A percentile compares a stretch with the other conserved stretches of the same genome.
These are phyloP conservation scores for Discoglossus pictus DNA, from an alignment of 2,797 vertebrate genomes.

Conservation along the genomic window DNA sequence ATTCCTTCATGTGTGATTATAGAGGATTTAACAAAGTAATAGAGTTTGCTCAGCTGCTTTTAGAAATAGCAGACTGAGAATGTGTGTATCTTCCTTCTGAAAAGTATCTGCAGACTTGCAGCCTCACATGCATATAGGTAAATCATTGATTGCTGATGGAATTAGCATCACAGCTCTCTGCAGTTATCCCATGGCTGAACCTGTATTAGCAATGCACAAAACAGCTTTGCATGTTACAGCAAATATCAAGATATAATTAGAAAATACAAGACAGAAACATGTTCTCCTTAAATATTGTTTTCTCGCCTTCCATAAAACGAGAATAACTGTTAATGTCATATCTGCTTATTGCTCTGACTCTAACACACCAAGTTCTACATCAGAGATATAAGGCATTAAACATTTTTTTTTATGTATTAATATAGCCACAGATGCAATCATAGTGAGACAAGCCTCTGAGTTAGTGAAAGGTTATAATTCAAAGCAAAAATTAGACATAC, in stretches of 20 bases:
- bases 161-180: too few relatives aligned
- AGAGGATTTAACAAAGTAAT: constrained; percentile 44
- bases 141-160: too few relatives aligned
- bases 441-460: too few relatives aligned
- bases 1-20: constrained; percentile 52
- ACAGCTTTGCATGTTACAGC: constrained; percentile 30
- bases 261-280: neutral
- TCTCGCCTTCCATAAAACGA: constrained; percentile 2
- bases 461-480: too few relatives aligned
- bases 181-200: too few relatives aligned
- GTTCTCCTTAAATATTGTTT: neutral
- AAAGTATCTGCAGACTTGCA: neutral
- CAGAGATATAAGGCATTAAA: too few relatives aligned
- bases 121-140: too few relatives aligned
- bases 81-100: neutral
- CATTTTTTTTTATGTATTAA: too few relatives aligned
- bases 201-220: constrained; percentile 12
- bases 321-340: constrained; percentile 1
- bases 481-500: too few relatives aligned
- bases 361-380: too few relatives aligned
- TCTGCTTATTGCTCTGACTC: too few relatives aligned
- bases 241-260: constrained; percentile 28
- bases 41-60: constrained; percentile 22
- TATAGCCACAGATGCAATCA: too few relatives aligned
- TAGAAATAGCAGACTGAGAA: constrained; percentile 8